Evolutionary conservation across 2,797 vertebrate species (phyloP), one percentile per base, ranked within the genome.

Genomic region (Dendrocincla tyrannina): DNA sequence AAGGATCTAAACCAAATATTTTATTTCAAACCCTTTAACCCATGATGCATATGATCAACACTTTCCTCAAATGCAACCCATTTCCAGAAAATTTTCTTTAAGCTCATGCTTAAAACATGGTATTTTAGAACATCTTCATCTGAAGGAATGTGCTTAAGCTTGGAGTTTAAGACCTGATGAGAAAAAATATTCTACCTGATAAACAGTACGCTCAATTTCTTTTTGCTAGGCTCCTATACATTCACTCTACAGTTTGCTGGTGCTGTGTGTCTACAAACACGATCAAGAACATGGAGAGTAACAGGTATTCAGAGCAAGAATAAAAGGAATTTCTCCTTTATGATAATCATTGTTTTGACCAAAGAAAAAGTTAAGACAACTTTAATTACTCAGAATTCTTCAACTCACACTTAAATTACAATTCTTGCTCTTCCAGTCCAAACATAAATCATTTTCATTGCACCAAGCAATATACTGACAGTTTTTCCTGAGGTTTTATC

Each of bases 11-110:
- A 89, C 16, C 12, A 86, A 85, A 11, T 27, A 62, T 49, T 84
- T 78, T 52, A 76, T 44, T 58, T 75, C 25, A 80, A 84, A 35
- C 80, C 72, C 66, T 62, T 64, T 63, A 88, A 68, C 46, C 83
- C 62, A 78, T 49, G 27, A 94, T 37, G 62, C 16, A 52, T 5
- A 66, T 33, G 52, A 91, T 32, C 59, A 87, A 93, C 79, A 86
- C 91, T 92, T 95, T 91, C 92, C 92, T 93, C 92, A 96, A 66
- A 91, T 91, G 88, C 32, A 86, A 68, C 5, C n/a, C 46, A 66
- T 33, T 91, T 84, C 52, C 76, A 93, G 35, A 80, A 84, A 84
- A 93, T 73, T 5, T 47, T 64, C 16, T 56, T 92, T 19, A 67
- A 59, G 64, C 11, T 94, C 50, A 42, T 33, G 50, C 32, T 79